A percentile compares a stretch with the other conserved stretches of the same genome.
phyloP scores from a whole-genome alignment of 2,113 vertebrate species.

The Muntiacus reevesi region DNA sequence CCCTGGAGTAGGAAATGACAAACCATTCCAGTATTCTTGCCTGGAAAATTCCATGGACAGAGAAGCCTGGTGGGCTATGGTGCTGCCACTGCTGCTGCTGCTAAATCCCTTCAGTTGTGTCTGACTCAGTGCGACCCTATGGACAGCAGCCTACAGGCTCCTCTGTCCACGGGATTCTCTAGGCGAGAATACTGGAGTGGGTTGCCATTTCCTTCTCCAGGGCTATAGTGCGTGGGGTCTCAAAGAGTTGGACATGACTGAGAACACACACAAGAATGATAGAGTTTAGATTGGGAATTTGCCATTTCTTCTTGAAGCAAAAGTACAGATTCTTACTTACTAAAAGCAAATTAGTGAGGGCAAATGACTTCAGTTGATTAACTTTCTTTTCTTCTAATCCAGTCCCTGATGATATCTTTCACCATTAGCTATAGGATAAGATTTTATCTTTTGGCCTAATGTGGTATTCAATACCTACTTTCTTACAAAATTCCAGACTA shows the following conservation, averaged over 20 bases:
- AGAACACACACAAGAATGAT: too few species aligned
- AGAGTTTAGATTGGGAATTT: not conserved
- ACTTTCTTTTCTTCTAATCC: not conserved
- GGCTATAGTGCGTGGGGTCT: too few species aligned
- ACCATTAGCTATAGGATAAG: not conserved
- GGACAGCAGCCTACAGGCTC: not conserved
- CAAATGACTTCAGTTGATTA: not conserved
- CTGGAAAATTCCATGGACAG: not conserved
- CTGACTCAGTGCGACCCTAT: not conserved
- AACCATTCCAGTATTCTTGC: not conserved
- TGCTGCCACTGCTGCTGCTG: not conserved
- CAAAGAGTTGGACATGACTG: too few species aligned
- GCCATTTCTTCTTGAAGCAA: not conserved
- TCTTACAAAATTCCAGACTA: not conserved
- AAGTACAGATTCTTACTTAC: not conserved
- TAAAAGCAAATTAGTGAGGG: not conserved
- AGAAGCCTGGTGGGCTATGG: not conserved
- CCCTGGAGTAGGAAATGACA: not conserved
- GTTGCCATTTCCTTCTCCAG: not conserved
- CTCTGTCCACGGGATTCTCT: not conserved
- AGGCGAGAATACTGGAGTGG: not conserved
- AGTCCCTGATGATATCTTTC: not conserved
- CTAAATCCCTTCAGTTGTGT: not conserved
- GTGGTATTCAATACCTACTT: not conserved
- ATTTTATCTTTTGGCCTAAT: conserved; percentile 6